Evolutionary conservation across 2,797 vertebrate genomes (phyloP).

Genomic region (Danio kyathit): DNA sequence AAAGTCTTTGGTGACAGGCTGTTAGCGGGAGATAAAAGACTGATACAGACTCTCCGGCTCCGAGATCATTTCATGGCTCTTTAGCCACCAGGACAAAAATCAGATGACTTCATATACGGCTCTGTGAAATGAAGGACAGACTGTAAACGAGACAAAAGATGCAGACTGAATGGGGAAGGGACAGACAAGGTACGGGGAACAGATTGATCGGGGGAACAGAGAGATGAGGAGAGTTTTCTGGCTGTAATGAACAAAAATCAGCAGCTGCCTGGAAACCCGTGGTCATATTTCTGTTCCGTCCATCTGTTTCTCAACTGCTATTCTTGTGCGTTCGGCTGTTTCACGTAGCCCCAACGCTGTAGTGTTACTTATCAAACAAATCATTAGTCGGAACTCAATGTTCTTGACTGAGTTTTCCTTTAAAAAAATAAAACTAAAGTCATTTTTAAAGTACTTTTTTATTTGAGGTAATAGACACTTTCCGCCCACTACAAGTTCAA

Average conservation of each 20-base stretch:
- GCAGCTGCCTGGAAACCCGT: slow-evolving; percentile 16
- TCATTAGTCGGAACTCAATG: neutral
- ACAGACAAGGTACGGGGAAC: slow-evolving; percentile 1
- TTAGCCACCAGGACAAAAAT: slow-evolving; percentile 46
- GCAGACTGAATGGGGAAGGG: neutral
- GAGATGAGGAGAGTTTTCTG: slow-evolving; percentile 30
- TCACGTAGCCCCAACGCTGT: neutral
- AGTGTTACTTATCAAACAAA: neutral
- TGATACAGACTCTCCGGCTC: slow-evolving; percentile 40
- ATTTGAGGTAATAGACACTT: no score
- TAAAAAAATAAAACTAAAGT: neutral
- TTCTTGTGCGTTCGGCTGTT: neutral
- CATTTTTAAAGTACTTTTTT: no score
- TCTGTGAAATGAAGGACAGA: slow-evolving; percentile 37
- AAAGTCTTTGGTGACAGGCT: slow-evolving; percentile 21
- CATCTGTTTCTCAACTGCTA: slow-evolving; percentile 4
- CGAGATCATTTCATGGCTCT: slow-evolving; percentile 49
- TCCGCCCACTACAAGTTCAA: no score
- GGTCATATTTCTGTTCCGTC: neutral
- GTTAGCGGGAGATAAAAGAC: slow-evolving; percentile 47
- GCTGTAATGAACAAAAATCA: slow-evolving; percentile 36
- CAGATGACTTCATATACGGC: slow-evolving; percentile 48
- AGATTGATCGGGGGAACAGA: slow-evolving; percentile 16
- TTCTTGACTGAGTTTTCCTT: neutral
- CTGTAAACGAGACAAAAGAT: neutral